Evolutionary conservation across 2,797 vertebrate species (phyloP), one percentile per base, ranked within the genome.

Genomic region (Semaprochilodus insignis): DNA sequence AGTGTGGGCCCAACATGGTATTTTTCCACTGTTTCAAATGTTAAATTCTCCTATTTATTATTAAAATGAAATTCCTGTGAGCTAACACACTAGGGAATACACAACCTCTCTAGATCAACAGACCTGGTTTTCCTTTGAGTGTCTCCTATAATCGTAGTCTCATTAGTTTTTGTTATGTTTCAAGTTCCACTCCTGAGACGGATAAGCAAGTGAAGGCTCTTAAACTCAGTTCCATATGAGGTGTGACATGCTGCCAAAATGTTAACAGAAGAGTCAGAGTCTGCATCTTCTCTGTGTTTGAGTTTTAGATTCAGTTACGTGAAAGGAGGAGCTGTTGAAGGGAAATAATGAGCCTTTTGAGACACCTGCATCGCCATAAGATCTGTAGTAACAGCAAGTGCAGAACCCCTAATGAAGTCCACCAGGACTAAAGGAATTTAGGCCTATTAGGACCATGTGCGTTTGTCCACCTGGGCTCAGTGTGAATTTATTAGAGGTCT

Each of bases 361-460:
- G 51, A 74, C 55, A 31, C 6, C 67, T 70, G 23, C 19, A 81
- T 76, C 51, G 14, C 31, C 31, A 8, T 74, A 60, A 62, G 14
- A 44, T 74, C 23, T 34, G n/a, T 17, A 21, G 15, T 48, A 70
- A n/a, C 14, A 69, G 11, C 8, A 59, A 81, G 54, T 51, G 19
- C 54, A 63, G 55, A 78, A 57, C 31, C 27, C 44, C 25, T 70
- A 66, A 44, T 60, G 19, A 67, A 65, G 57, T 81, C 27, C 10
- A 40, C 54, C 2, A 3, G 16, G 44, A 40, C 16, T 54, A 13
- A 73, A 80, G 44, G 13, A 17, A 36, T 65, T 63, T 80, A 54
- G 21, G 36, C 59, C 59, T 13, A 8, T 63, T 55, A 62, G 44
- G 25, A 62, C 40, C 65, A n/a, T 55, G 71, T 4, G 25, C 25